Percentiles rank a stretch among this genome's conserved stretches.
phyloP scores from a whole-genome alignment of 2,113 vertebrate genomes.

The Pygoscelis antarcticus region DNA sequence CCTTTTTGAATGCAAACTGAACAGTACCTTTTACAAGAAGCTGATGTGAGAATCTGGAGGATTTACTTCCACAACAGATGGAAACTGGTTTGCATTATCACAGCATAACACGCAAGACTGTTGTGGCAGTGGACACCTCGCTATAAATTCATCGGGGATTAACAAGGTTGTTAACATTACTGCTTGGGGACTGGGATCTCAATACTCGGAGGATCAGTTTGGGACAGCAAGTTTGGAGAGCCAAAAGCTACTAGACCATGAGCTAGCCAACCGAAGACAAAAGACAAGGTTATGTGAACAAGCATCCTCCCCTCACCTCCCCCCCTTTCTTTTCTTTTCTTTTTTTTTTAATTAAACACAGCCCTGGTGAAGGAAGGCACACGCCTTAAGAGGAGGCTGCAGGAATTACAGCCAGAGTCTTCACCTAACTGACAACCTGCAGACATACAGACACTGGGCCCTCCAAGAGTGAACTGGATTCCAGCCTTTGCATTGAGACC shows the following conservation, averaged over 20 bases:
- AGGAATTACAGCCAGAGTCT: neutral
- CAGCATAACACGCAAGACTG: neutral
- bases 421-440: neutral
- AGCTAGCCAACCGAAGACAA: neutral
- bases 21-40: neutral
- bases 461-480: neutral
- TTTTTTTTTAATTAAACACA: neutral
- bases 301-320: neutral
- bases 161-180: neutral
- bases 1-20: neutral
- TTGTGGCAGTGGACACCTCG: neutral
- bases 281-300: neutral
- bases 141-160: neutral
- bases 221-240: neutral
- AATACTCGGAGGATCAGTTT: neutral
- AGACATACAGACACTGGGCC: neutral
- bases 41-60: neutral
- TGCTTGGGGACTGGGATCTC: neutral
- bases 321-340: fast-evolving
- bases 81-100: neutral
- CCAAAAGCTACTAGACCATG: neutral
- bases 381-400: neutral
- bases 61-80: neutral
- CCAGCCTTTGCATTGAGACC: neutral
- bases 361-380: neutral